Conservation (phyloP, 2,888 invertebrate species). For the Plagiodera versicolora region DNA sequence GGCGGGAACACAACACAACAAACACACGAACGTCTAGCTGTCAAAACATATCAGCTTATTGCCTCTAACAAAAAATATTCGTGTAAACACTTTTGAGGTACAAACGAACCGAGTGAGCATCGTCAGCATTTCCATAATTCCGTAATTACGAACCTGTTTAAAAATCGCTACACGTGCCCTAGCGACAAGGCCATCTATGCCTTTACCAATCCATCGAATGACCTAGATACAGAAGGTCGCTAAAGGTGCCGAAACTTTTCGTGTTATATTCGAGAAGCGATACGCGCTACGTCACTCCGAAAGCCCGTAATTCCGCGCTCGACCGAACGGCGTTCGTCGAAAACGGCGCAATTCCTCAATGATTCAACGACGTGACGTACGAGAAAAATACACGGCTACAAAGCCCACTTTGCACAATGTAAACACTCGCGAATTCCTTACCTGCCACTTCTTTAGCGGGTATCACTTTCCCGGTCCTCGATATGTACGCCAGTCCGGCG, state of each 20-base stretch:
- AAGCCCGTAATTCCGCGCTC: neutral
- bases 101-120: slow-evolving; percentile 19
- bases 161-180: slow-evolving; percentile 47
- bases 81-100: too few species aligned
- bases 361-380: slow-evolving; percentile 36
- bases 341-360: slow-evolving; percentile 38
- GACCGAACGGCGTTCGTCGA: slow-evolving; percentile 10
- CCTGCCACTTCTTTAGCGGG: slow-evolving; percentile 58
- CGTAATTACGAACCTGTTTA: slow-evolving; percentile 40
- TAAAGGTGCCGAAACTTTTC: slow-evolving; percentile 37
- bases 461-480: slow-evolving; percentile 56
- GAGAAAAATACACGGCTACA: slow-evolving; percentile 33
- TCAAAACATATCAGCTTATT: neutral
- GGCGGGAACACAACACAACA: slow-evolving; percentile 18
- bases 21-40: neutral
- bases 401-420: slow-evolving; percentile 41
- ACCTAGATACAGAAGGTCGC: slow-evolving; percentile 53
- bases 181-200: slow-evolving; percentile 51
- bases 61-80: neutral
- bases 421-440: slow-evolving; percentile 47
- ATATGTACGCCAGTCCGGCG: slow-evolving; percentile 57
- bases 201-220: slow-evolving; percentile 48
- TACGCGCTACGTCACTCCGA: neutral
- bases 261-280: slow-evolving; percentile 16
- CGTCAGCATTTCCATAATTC: slow-evolving; percentile 31